Evolutionary conservation across 1,140 invertebrate genomes (phyloP), one percentile per base, ranked within the genome.

Genomic region (Spodoptera frugiperda): DNA sequence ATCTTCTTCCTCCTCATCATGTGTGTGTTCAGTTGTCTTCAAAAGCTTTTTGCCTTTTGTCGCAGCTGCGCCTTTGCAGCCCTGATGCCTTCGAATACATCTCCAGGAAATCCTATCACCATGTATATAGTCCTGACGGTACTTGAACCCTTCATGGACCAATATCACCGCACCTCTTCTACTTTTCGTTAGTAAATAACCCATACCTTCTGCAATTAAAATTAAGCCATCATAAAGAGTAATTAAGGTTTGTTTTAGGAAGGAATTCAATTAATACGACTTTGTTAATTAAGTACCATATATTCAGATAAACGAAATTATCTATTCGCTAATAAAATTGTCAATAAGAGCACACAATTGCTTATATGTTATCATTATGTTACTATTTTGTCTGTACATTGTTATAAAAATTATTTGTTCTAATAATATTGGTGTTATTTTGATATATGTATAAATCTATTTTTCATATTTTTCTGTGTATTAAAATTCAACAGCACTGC

Each of bases 101-200:
- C 80, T 65, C 80, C 80, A 82, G 19, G 80, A 71, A 0, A 78
- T 76, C 15, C 80, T 79, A 4, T 48, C 65, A 0, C 75, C 76
- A 46, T 79, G 76, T 2, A 14, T 17, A 11, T 82, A 82, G 53
- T 82, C 78, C 25, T 79, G 72, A 8, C 78, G 70, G 53, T 82
- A 82, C 53, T 73, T 77, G 19, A 51, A 82, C 1, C 65, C 49
- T 14, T 71, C 63, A 17, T 79, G 74, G 9, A 74, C 21, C 8
- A 82, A 25, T 19, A 82, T 77, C 5, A 63, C 17, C 0, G 77
- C 78, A 1, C 80, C 80, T 10, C 80, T 65, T 33, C 57, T 77
- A 21, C 78, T 82, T n/a, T 17, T 67, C n/a, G 48, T 51, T 10
- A 75, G 10, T 12, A 65, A 17, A 25, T 53, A 75, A 12, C 51